Evolutionary conservation across 2,797 vertebrate species (phyloP), one percentile per base, ranked within the genome.

Genomic region (Xenopus petersii): DNA sequence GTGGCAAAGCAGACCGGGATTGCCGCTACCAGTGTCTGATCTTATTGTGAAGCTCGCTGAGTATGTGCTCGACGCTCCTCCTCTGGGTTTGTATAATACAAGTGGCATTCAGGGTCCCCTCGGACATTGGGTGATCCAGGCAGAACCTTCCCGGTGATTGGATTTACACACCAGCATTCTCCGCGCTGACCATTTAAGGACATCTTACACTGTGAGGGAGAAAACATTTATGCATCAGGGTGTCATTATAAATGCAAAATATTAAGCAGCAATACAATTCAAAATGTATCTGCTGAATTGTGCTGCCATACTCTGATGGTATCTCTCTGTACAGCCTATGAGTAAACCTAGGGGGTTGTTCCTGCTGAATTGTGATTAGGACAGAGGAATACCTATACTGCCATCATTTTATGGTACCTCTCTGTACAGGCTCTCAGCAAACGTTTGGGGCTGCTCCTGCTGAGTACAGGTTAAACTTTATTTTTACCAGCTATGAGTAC

Each of bases 131-230:
- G 94, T 0, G 95, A 93, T 0, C 89, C 91, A 60, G 93, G 89
- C 80, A 96, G 94, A 86, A 92, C 89, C 82, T 94, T 84, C 67
- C 96, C 96, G 0, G 95, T 97, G 80, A 93, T 87, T 62, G 95
- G 96, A 87, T 97, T 91, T 80, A 98, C 96, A 0, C 97, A 98
- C 96, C 96, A 98, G 84, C 96, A 98, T 87, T 98, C 96, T 0
- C 97, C 97, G 36, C 96, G 91, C 87, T 98, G 96, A 81, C 96
- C 96, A 0, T 97, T 96, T 87, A 93, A 92, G 9, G 96, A 97
- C 92, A 98, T 98, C 94, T 98, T 95, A 88, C 97, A 98, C 97
- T 98, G 87, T 84, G 84, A 82, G 17, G 75, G 61, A 81, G 26
- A 30, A 75, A 75, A 51, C 54, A 17, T 5, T n/a, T 8, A 56